phyloP scores from a whole-genome alignment of 1,140 invertebrate genomes.

The Anadara kagoshimensis region DNA sequence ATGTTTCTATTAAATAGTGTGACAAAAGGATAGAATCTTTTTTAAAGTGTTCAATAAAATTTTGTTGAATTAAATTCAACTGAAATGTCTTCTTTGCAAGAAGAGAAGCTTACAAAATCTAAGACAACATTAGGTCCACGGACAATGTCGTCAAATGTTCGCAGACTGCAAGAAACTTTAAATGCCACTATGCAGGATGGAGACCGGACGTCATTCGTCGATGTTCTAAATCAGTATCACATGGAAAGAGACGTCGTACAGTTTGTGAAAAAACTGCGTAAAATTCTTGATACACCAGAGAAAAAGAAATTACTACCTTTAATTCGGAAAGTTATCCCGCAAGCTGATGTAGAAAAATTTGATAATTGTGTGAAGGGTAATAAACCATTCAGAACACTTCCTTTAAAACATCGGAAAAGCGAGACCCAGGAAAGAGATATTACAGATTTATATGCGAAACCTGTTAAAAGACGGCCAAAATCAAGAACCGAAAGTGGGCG shows the following conservation, averaged over 20 bases:
- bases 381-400: slow-evolving; percentile 28
- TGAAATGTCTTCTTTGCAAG: too few species aligned
- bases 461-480: background rate
- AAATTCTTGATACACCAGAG: slow-evolving; percentile 41
- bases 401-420: slow-evolving; percentile 2
- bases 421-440: background rate
- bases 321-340: slow-evolving; percentile 49
- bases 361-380: slow-evolving; percentile 34
- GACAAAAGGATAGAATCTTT: too few species aligned
- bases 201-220: slow-evolving; percentile 53
- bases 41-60: too few species aligned
- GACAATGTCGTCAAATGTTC: slow-evolving; percentile 46
- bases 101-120: too few species aligned
- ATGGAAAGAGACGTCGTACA: slow-evolving; percentile 29
- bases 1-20: too few species aligned
- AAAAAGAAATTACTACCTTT: slow-evolving; percentile 47
- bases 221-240: slow-evolving; percentile 45
- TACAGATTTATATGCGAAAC: slow-evolving; percentile 17
- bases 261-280: slow-evolving; percentile 30
- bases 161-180: slow-evolving; percentile 53
- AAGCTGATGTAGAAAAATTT: slow-evolving; percentile 40
- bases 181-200: slow-evolving; percentile 49
- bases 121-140: background rate
- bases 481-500: background rate
- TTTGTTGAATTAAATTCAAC: too few species aligned